Conservation (phyloP, 2,888 invertebrate species). For the Deroplatys truncata region DNA sequence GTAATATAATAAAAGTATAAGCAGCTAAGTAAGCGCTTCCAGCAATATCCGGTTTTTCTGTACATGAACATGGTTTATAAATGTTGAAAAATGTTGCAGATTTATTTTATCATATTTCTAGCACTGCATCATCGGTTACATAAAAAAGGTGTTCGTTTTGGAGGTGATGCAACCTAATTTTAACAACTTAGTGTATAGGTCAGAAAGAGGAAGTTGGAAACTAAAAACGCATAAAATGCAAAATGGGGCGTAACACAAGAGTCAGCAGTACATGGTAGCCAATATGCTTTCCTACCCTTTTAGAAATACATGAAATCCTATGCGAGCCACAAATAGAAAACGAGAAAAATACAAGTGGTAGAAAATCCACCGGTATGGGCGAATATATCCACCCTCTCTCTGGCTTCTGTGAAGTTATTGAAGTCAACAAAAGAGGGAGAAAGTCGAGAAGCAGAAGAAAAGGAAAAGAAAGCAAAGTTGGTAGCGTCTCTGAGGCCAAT, state of each 20-base stretch:
- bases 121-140: not conserved
- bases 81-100: no score
- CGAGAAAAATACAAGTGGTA: not conserved
- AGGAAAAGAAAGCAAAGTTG: not conserved
- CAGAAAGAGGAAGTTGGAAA: not conserved
- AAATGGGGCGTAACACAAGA: not conserved
- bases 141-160: not conserved
- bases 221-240: not conserved
- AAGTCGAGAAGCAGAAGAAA: not conserved
- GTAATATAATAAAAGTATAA: no score
- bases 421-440: slow-evolving; percentile 20
- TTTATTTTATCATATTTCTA: no score
- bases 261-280: not conserved
- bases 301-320: not conserved
- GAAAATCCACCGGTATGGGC: not conserved
- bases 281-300: not conserved
- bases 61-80: no score
- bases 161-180: not conserved
- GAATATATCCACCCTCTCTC: not conserved
- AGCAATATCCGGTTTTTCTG: no score
- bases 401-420: not conserved
- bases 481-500: slow-evolving; percentile 8
- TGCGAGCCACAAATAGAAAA: not conserved
- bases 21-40: no score
- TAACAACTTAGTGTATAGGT: not conserved